Conservation (phyloP, 2,797 vertebrate genomes). For the Linurgus olivaceus region DNA sequence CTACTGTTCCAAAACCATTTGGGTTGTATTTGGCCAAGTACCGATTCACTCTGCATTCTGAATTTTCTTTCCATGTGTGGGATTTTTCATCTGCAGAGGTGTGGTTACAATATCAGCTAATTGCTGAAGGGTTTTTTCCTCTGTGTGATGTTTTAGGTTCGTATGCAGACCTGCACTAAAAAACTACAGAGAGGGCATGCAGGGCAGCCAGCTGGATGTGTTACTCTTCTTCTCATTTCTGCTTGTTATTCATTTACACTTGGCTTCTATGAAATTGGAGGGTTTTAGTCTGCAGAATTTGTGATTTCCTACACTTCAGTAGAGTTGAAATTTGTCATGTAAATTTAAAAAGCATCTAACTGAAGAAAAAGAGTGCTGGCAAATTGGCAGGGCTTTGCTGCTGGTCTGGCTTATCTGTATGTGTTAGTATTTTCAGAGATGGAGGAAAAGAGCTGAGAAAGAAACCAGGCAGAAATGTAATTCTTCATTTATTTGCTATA, state of each 20-base stretch:
- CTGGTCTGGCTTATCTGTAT: neutral
- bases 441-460: neutral
- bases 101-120: neutral
- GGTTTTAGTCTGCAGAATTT: neutral
- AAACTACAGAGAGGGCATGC: accelerated
- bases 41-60: neutral
- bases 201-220: neutral
- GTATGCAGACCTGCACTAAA: neutral
- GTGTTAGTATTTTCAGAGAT: neutral
- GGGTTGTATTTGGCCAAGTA: neutral
- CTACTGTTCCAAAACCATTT: neutral
- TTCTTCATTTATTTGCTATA: neutral
- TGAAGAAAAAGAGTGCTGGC: neutral
- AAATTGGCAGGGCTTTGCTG: neutral
- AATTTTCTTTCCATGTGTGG: neutral
- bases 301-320: neutral
- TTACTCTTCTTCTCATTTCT: neutral
- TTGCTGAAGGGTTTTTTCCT: neutral
- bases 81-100: neutral
- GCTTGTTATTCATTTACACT: neutral
- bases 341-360: neutral
- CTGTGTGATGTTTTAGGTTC: neutral
- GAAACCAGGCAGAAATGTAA: neutral
- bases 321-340: neutral
- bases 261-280: neutral